A percentile compares a stretch with the other conserved stretches of the same genome.
phyloP scores from a whole-genome alignment of 2,888 invertebrate species.

The Cephus spinipes region DNA sequence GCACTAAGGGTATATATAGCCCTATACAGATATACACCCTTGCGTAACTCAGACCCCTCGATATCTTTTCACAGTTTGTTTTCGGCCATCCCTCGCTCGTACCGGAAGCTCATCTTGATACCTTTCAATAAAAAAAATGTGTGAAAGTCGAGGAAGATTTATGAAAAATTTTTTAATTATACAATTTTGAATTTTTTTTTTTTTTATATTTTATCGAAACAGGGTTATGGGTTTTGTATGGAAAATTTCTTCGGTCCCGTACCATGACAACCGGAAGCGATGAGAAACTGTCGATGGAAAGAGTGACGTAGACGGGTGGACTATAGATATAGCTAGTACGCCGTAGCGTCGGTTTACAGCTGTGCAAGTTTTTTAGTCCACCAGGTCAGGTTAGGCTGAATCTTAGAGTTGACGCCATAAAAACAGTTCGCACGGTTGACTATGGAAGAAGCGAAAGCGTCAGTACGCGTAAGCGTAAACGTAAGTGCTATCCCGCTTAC shows the following conservation, averaged over 20 bases:
- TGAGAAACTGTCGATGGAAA: too few species aligned
- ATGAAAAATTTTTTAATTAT: background rate
- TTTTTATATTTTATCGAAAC: too few species aligned
- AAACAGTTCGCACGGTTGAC: background rate
- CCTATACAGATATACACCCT: background rate
- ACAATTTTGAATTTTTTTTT: too few species aligned
- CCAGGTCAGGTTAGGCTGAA: too few species aligned
- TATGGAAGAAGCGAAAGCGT: background rate
- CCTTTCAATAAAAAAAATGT: background rate
- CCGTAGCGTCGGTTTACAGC: too few species aligned
- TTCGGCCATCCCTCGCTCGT: background rate
- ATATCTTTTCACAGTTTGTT: background rate
- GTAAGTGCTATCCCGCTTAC: background rate
- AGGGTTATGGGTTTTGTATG: too few species aligned
- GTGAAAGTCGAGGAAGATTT: too few species aligned
- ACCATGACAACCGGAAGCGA: too few species aligned
- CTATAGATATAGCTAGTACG: background rate
- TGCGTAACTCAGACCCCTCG: background rate
- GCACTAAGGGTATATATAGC: background rate
- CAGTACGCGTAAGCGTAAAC: background rate
- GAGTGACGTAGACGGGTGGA: too few species aligned
- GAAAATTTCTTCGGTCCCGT: too few species aligned
- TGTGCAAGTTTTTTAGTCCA: background rate
- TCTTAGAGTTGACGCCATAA: too few species aligned
- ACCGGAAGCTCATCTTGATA: background rate